Evolutionary conservation across 2,888 invertebrate species (phyloP).

Genomic region (Pediacus dermestoides): DNA sequence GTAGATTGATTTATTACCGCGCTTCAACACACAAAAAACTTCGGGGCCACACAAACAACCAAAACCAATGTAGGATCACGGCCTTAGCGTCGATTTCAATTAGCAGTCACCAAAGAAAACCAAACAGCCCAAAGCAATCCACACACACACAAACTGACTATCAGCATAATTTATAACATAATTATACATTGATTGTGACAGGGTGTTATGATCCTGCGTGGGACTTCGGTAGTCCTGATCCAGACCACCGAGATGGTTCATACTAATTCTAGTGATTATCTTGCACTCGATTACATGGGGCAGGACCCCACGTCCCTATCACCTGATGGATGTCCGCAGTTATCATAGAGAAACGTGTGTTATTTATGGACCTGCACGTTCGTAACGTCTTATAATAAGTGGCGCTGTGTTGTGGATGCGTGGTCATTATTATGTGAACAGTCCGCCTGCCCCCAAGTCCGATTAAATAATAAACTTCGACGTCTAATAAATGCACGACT

Average conservation of each 20-base stretch:
- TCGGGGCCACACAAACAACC: too few relatives aligned
- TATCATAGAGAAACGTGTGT: conserved; percentile 30
- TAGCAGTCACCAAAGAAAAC: conserved; percentile 41
- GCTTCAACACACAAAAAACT: too few relatives aligned
- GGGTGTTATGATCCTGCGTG: conserved; percentile 48
- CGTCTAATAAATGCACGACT: conserved; percentile 3
- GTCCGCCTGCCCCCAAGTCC: conserved; percentile 7
- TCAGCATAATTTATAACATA: conserved; percentile 52
- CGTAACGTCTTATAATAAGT: conserved; percentile 6
- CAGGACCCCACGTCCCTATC: conserved; percentile 29
- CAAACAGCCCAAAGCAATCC: conserved; percentile 35
- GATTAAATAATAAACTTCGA: conserved; percentile 10
- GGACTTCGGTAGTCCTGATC: conserved; percentile 45
- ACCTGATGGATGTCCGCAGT: conserved; percentile 37
- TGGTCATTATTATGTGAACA: conserved; percentile 6
- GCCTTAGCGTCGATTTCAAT: conserved; percentile 47
- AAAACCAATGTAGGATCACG: too few relatives aligned
- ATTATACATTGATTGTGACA: conserved; percentile 50
- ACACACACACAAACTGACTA: conserved; percentile 43
- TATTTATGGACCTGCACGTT: conserved; percentile 26
- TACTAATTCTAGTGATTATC: conserved; percentile 60
- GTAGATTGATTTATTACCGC: too few relatives aligned
- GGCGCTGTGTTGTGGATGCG: too few relatives aligned
- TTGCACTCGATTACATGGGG: conserved; percentile 44
- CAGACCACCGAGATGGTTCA: conserved; percentile 56